A percentile compares a stretch with the other conserved stretches of the same genome.
phyloP scores from a whole-genome alignment of 2,888 invertebrate species.

The Pyrochroa serraticornis region DNA sequence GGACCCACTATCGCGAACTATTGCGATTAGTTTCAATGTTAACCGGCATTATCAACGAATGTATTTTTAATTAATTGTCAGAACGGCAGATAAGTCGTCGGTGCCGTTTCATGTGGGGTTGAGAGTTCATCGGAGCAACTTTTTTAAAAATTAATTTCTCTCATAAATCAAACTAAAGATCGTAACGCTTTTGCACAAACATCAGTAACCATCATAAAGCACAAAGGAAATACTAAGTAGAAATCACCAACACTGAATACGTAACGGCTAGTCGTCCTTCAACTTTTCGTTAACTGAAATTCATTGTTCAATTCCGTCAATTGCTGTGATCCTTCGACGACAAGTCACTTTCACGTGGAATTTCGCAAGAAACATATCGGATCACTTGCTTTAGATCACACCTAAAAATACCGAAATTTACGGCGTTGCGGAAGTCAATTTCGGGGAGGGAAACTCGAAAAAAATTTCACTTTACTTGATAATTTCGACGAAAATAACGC shows the following conservation, averaged over 20 bases:
- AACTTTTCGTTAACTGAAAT: constrained; percentile 1
- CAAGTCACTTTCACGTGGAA: no score
- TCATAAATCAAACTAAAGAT: constrained; percentile 11
- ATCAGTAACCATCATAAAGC: not conserved
- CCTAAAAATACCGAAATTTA: no score
- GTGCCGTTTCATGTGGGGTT: constrained; percentile 12
- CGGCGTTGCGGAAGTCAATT: no score
- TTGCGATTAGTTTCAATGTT: not conserved
- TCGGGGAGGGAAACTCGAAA: no score
- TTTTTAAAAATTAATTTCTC: constrained; percentile 22
- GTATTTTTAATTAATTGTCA: constrained; percentile 2
- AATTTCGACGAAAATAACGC: no score
- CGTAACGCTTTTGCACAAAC: no score
- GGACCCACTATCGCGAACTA: not conserved
- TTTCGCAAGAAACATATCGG: no score
- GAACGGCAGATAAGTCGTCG: constrained; percentile 3
- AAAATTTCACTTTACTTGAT: no score
- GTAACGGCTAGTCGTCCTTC: constrained; percentile 1
- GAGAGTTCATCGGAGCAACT: constrained; percentile 21
- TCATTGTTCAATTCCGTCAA: not conserved
- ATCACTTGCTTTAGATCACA: no score
- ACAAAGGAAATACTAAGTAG: constrained; percentile 1
- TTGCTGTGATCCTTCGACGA: no score
- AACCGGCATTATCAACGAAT: not conserved
- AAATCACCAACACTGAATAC: not conserved